Conservation (phyloP, 2,113 vertebrate species). For the Dipodomys spectabilis region DNA sequence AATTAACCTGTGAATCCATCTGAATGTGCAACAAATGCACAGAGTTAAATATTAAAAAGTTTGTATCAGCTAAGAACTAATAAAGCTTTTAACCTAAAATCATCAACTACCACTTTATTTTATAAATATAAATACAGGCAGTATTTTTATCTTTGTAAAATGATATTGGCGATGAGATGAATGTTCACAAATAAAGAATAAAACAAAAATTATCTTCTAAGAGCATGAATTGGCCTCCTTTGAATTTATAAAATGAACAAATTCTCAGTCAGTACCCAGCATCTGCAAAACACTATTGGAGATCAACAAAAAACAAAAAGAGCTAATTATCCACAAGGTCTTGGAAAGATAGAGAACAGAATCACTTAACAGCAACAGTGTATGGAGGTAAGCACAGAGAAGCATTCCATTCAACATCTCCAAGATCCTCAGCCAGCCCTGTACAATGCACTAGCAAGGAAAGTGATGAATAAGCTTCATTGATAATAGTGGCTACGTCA, state of each 20-base stretch:
- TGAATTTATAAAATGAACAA: conserved; percentile 64
- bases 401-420: conserved; percentile 70
- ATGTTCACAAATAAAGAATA: conserved; percentile 15
- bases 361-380: conserved; percentile 71
- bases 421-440: conserved; percentile 47
- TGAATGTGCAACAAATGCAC: conserved; percentile 25
- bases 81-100: conserved; percentile 51
- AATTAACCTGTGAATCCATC: conserved; percentile 51
- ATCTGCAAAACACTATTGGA: conserved; percentile 58
- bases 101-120: background rate
- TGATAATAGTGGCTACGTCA: conserved; percentile 83
- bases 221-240: conserved; percentile 25
- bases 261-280: conserved; percentile 46
- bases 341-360: conserved; percentile 77
- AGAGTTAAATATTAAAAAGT: conserved; percentile 38
- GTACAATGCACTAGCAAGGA: conserved; percentile 67
- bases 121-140: background rate
- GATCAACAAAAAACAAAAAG: conserved; percentile 66
- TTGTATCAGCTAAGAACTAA: conserved; percentile 24
- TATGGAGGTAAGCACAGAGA: conserved; percentile 63
- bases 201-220: conserved; percentile 44
- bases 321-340: conserved; percentile 71
- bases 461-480: conserved; percentile 85
- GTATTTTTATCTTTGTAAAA: conserved; percentile 36
- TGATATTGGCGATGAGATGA: background rate